Evolutionary conservation across 2,888 invertebrate genomes (phyloP), one percentile per base, ranked within the genome.

Genomic region (Pachycephus smyrnensis): DNA sequence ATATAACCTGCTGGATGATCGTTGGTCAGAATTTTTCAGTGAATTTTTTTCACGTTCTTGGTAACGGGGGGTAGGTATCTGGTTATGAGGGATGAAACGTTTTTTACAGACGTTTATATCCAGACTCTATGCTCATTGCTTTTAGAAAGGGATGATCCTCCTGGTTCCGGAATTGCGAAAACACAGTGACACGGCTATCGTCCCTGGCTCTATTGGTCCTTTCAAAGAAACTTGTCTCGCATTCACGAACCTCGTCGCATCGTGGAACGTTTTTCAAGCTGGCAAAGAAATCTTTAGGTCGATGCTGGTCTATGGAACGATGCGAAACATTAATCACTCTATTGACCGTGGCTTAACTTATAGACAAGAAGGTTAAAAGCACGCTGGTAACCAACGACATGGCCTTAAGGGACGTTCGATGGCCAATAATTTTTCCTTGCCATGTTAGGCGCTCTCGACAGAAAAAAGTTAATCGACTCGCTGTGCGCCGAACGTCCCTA

Each of bases 401-500:
- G 11, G 71, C 15, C 71, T 71, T 3, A 1, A 36, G 74, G 74
- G 74, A 74, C 74, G 35, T 12, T 33, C 35, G 74, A 74, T 33
- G 74, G 36, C 37, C 74, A 36, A 74, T 74, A 74, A 74, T 74
- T 74, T 74, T 74, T 36, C 74, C 30, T 31, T 71, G 32, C 71
- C 71, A 31, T 33, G 71, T 33, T 33, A 71, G 71, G 32, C 71
- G 31, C 12, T 33, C 73, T 23, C 73, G 30, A 68, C 69, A 68
- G 73, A 77, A 76, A 77, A 79, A 77, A 69, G 75, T 40, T 73
- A 79, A 82, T 81, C 81, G 81, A 79, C 73, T 73, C 73, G 55
- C 76, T 15, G 75, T 73, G 73, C 36, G 37, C 69, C 73, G 35
- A 74, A 36, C 74, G 55, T 75, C 32, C 79, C 77, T 73, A 74